A percentile compares a stretch with the other conserved stretches of the same genome.
phyloP scores from a whole-genome alignment of 2,888 invertebrate species.

The Diaprepes abbreviatus region DNA sequence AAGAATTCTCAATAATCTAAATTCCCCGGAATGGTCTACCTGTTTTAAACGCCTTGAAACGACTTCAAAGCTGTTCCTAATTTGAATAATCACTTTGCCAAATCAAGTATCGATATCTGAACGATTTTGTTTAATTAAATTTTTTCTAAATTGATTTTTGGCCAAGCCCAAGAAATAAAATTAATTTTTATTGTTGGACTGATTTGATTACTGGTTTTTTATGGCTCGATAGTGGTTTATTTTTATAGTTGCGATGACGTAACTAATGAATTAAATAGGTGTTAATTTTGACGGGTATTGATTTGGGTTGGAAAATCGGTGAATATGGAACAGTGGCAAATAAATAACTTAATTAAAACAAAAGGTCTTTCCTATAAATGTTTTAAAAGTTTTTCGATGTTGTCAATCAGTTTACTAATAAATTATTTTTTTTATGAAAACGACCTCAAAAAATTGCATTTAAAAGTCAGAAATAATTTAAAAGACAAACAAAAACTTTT shows the following conservation, averaged over 20 bases:
- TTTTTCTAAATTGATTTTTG: conserved; percentile 41
- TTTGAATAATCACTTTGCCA: conserved; percentile 27
- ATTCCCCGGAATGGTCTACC: conserved; percentile 2
- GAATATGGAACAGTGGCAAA: too few relatives aligned
- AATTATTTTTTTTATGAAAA: too few relatives aligned
- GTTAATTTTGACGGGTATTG: too few relatives aligned
- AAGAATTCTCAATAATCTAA: conserved; percentile 13
- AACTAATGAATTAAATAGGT: background rate
- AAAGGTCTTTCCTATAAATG: too few relatives aligned
- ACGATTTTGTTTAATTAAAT: conserved; percentile 43
- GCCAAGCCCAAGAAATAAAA: conserved; percentile 40
- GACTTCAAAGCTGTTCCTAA: conserved; percentile 25
- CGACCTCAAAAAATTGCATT: too few relatives aligned
- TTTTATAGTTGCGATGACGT: conserved; percentile 3
- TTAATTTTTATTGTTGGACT: conserved; percentile 38
- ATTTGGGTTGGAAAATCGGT: too few relatives aligned
- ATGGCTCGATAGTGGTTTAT: background rate
- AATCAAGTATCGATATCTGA: conserved; percentile 26
- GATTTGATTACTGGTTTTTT: conserved; percentile 34
- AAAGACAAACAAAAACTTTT: too few relatives aligned
- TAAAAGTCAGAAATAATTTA: too few relatives aligned
- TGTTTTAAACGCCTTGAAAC: conserved; percentile 23
- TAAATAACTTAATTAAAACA: too few relatives aligned
- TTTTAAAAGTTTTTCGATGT: too few relatives aligned
- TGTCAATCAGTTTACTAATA: too few relatives aligned